Conservation (phyloP, 2,113 vertebrate genomes). For the Spermophilus dauricus region DNA sequence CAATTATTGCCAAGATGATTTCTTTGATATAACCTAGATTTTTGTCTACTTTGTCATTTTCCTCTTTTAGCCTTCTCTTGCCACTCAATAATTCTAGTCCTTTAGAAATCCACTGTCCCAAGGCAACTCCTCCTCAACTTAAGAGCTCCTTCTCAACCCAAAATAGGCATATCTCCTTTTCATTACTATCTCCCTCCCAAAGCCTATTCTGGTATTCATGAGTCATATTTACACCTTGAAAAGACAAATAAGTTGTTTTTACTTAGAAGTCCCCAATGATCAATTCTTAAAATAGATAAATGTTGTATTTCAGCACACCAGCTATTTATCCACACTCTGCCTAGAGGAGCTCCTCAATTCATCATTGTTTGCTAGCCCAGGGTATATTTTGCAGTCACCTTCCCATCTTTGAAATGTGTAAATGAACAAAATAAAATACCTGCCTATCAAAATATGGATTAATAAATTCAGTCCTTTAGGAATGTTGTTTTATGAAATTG, state of each 20-base stretch:
- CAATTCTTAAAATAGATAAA: neutral
- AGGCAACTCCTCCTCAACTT: neutral
- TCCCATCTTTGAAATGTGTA: neutral
- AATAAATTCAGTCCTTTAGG: conserved; percentile 32
- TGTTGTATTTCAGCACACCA: neutral
- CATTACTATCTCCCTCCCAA: neutral
- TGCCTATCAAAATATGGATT: conserved; percentile 35
- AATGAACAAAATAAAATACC: conserved; percentile 37
- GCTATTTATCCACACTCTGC: neutral
- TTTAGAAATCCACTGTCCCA: neutral
- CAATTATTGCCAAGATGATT: neutral
- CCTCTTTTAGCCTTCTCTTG: neutral
- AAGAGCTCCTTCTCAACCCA: neutral
- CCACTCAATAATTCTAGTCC: neutral
- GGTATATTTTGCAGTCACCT: neutral
- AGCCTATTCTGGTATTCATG: neutral
- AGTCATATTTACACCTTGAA: conserved; percentile 1
- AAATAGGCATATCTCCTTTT: neutral
- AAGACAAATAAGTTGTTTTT: conserved; percentile 1
- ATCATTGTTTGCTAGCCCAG: neutral
- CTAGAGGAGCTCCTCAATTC: neutral
- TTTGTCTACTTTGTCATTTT: neutral
- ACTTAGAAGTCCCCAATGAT: neutral
- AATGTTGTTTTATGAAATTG: conserved; percentile 39
- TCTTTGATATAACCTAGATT: neutral